Evolutionary conservation across 2,113 vertebrate species (phyloP).

Genomic region (Leucosticte australis): DNA sequence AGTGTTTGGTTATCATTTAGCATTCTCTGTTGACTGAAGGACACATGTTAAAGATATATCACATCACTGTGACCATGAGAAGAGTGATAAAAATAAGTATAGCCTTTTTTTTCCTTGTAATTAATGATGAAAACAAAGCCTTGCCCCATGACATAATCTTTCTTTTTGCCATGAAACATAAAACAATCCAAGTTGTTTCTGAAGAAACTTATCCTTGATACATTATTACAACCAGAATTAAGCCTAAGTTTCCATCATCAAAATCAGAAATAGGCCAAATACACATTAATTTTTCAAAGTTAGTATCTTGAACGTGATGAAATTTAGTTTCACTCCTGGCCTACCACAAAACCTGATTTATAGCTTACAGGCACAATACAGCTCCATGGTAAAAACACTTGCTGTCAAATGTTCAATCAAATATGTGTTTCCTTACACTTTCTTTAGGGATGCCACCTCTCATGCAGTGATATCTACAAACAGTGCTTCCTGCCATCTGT

Average conservation of each 20-base stretch:
- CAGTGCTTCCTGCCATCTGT: not conserved
- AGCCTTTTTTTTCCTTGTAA: not conserved
- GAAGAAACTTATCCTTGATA: not conserved
- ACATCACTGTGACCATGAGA: not conserved
- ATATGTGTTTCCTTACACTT: not conserved
- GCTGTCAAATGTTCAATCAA: not conserved
- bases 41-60: not conserved
- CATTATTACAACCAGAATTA: not conserved
- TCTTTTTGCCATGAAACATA: not conserved
- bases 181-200: not conserved
- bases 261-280: not conserved
- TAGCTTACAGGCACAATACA: not conserved
- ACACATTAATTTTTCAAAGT: not conserved
- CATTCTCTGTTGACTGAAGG: not conserved
- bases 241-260: not conserved
- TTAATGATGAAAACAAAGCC: not conserved
- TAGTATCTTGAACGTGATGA: fast-evolving
- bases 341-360: not conserved
- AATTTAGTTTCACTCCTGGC: not conserved
- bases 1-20: not conserved
- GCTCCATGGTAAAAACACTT: not conserved
- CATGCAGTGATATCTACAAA: not conserved
- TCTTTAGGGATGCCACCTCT: not conserved
- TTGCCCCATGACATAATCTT: not conserved
- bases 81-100: not conserved